These are phyloP conservation scores for Xenopus tropicalis DNA, from an alignment of 2,113 vertebrate genomes.

Conservation along the genomic window DNA sequence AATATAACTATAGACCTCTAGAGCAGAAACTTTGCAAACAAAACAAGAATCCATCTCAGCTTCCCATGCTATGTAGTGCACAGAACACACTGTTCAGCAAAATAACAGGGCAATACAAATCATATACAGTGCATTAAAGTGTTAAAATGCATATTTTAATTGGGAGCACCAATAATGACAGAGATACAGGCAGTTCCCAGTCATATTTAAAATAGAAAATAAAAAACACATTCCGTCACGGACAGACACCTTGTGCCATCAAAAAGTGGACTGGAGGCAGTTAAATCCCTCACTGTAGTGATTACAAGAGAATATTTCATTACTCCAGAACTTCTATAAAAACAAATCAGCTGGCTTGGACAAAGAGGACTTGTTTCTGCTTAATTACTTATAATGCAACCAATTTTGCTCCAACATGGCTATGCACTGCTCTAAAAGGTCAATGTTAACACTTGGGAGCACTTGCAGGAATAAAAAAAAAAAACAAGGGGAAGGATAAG, in stretches of 20 bases:
- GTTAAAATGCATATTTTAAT: constrained; percentile 3
- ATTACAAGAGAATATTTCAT: no score
- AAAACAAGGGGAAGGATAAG: constrained; percentile 18
- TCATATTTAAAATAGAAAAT: not conserved
- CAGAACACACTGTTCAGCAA: not conserved
- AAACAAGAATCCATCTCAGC: not conserved
- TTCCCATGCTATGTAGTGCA: not conserved
- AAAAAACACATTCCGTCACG: not conserved
- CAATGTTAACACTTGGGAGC: constrained; percentile 51
- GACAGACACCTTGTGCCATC: no score
- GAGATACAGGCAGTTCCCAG: not conserved
- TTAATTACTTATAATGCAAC: no score
- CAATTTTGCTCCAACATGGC: constrained; percentile 55
- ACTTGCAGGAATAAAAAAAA: constrained; percentile 50
- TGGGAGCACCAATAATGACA: constrained; percentile 30
- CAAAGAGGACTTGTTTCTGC: no score
- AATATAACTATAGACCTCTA: not conserved
- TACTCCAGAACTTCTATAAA: no score
- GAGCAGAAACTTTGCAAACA: not conserved
- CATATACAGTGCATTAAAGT: not conserved
- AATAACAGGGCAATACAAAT: not conserved
- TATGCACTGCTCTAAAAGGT: constrained; percentile 49
- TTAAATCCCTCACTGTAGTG: no score
- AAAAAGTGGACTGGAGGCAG: no score
- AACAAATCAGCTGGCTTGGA: not conserved